phyloP scores from a whole-genome alignment of 2,888 invertebrate species.

The Melanargia galathea region DNA sequence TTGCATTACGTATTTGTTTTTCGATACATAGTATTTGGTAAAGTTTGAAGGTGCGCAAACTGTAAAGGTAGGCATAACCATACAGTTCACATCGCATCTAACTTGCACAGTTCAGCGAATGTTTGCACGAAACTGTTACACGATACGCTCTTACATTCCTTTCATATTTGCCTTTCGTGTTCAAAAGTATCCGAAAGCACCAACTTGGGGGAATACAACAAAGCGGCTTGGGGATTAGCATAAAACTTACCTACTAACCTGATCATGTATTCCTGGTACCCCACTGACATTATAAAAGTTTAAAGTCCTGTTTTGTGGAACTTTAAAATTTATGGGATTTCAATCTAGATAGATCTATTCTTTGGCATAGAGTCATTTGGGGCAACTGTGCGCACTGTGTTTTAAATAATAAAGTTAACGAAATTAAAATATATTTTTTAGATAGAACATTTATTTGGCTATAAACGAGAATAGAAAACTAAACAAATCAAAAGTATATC shows the following conservation, averaged over 20 bases:
- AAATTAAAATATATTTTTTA: too few relatives aligned
- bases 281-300: conserved; percentile 14
- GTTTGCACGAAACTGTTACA: conserved; percentile 60
- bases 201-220: conserved; percentile 18
- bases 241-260: conserved; percentile 20
- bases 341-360: too few relatives aligned
- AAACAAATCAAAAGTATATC: too few relatives aligned
- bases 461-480: too few relatives aligned
- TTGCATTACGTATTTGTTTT: too few relatives aligned
- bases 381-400: too few relatives aligned
- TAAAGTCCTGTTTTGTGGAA: neutral
- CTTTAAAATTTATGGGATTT: neutral
- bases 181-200: conserved; percentile 19
- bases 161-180: conserved; percentile 45
- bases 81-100: conserved; percentile 57
- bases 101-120: conserved; percentile 55
- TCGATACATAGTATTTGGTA: too few relatives aligned
- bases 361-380: too few relatives aligned
- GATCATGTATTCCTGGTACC: conserved; percentile 18
- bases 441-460: too few relatives aligned
- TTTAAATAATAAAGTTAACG: too few relatives aligned
- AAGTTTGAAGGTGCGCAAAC: too few relatives aligned
- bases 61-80: too few relatives aligned
- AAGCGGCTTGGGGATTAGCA: conserved; percentile 15
- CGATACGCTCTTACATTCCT: conserved; percentile 48